These are phyloP conservation scores for Musca vetustissima DNA, from an alignment of 1,140 invertebrate genomes.

Conservation along the genomic window DNA sequence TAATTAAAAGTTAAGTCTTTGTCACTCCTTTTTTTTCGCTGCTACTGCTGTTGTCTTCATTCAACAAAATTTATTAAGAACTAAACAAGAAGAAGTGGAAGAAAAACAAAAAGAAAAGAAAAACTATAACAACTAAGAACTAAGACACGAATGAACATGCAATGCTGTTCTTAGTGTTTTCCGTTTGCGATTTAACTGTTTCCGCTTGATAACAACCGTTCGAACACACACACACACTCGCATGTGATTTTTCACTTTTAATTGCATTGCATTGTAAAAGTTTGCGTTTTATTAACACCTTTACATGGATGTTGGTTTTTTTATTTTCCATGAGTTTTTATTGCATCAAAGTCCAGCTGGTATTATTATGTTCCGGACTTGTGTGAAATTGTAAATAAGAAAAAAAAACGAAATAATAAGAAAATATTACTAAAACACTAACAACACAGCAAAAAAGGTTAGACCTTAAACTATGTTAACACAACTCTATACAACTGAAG, in stretches of 20 bases:
- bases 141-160: neutral
- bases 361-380: no score
- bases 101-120: neutral
- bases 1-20: slow-evolving; percentile 3
- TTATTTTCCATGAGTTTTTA: no score
- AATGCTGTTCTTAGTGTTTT: no score
- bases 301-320: no score
- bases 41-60: neutral
- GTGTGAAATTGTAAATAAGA: neutral
- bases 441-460: no score
- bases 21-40: neutral
- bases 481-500: slow-evolving; percentile 49
- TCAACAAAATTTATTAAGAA: neutral
- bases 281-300: no score
- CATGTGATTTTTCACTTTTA: no score
- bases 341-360: no score
- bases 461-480: slow-evolving; percentile 43
- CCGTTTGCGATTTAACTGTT: no score
- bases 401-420: slow-evolving; percentile 5
- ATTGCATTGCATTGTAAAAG: no score
- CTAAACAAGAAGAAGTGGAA: neutral
- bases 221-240: no score
- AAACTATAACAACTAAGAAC: neutral
- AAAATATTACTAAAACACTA: neutral
- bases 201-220: neutral